A percentile compares a stretch with the other conserved stretches of the same genome.
Evolutionary conservation across 2,888 invertebrate species (phyloP).

Genomic region (Drosophila bunnanda): DNA sequence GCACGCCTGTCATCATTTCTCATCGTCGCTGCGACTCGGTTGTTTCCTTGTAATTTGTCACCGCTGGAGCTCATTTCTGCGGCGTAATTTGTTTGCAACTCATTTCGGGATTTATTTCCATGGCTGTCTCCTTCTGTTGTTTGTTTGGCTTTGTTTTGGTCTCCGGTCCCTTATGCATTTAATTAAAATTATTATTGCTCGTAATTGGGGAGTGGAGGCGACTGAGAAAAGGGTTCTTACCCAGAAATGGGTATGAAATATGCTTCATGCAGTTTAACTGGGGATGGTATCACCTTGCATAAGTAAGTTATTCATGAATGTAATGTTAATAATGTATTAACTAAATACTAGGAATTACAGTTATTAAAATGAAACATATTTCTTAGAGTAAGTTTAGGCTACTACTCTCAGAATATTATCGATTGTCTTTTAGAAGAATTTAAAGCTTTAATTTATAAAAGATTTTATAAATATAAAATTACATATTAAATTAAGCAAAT

Average conservation of each 20-base stretch:
- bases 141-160: slow-evolving; percentile 45
- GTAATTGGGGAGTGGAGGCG: slow-evolving; percentile 33
- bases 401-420: too few species aligned
- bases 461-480: too few species aligned
- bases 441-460: too few species aligned
- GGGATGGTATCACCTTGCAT: background rate
- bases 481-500: too few species aligned
- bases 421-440: too few species aligned
- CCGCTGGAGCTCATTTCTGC: slow-evolving; percentile 78
- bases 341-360: background rate
- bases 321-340: too few species aligned
- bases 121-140: slow-evolving; percentile 44
- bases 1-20: slow-evolving; percentile 74
- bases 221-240: slow-evolving; percentile 15
- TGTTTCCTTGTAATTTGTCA: slow-evolving; percentile 81
- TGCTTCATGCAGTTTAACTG: background rate
- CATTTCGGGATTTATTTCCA: slow-evolving; percentile 62
- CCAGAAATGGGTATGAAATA: background rate
- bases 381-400: background rate
- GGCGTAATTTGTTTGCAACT: slow-evolving; percentile 79
- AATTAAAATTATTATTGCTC: slow-evolving; percentile 68
- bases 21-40: slow-evolving; percentile 59
- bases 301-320: too few species aligned
- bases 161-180: slow-evolving; percentile 59
- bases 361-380: background rate